These are phyloP conservation scores for Raillietiella orientalis DNA, from an alignment of 2,888 invertebrate species.

Conservation along the genomic window DNA sequence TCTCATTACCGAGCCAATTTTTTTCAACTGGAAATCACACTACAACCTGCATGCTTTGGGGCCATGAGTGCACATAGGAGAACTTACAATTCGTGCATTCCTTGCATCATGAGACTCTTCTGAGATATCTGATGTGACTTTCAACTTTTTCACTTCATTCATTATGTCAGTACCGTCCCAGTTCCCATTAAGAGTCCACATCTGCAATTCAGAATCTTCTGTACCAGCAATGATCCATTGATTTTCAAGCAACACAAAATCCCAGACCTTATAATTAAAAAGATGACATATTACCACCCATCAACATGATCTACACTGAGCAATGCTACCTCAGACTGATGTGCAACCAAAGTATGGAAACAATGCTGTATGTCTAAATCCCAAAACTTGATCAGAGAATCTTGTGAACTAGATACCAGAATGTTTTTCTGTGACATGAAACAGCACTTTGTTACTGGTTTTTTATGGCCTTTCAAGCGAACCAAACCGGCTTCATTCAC, in stretches of 20 bases:
- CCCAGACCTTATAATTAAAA: conserved; percentile 32
- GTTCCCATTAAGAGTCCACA: conserved; percentile 38
- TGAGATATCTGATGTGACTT: conserved; percentile 10
- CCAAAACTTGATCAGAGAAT: conserved; percentile 89
- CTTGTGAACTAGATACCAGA: conserved; percentile 55
- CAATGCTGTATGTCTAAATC: conserved; percentile 78
- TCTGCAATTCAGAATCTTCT: conserved; percentile 44
- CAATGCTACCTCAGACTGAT: conserved; percentile 12
- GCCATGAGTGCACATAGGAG: too few species aligned
- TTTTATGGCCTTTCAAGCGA: conserved; percentile 69
- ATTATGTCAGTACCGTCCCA: conserved; percentile 9
- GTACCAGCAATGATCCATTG: conserved; percentile 58
- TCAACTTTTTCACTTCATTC: conserved; percentile 13
- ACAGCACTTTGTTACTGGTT: conserved; percentile 42
- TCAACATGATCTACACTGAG: not conserved
- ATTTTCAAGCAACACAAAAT: conserved; percentile 37
- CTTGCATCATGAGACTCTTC: conserved; percentile 22
- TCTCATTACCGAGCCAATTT: conserved; percentile 44
- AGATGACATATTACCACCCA: conserved; percentile 6
- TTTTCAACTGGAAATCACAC: conserved; percentile 34
- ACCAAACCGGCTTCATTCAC: conserved; percentile 66
- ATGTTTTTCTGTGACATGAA: not conserved
- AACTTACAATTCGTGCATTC: conserved; percentile 5
- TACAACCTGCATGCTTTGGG: conserved; percentile 10
- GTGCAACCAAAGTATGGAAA: conserved; percentile 67